A percentile compares a stretch with the other conserved stretches of the same genome.
These are phyloP conservation scores for Dasypolia templi DNA, from an alignment of 2,888 invertebrate species.

Conservation along the genomic window DNA sequence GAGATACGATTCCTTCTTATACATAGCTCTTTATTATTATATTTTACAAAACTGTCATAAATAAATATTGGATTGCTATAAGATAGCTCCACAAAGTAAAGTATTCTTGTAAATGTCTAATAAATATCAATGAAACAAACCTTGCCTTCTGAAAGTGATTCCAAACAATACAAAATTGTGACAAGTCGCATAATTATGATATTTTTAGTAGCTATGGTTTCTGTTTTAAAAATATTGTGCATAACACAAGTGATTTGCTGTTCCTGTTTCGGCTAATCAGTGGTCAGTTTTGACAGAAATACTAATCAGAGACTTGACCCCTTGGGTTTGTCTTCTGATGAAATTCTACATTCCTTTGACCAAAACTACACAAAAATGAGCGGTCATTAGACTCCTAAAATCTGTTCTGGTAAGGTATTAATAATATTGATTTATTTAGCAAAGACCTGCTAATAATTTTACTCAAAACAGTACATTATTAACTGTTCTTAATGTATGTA, in stretches of 20 bases:
- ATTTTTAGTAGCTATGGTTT: not conserved
- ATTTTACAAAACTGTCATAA: not conserved
- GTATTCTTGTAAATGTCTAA: not conserved
- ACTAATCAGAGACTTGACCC: not conserved
- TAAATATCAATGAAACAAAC: not conserved
- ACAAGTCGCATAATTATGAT: not conserved
- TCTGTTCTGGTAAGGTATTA: constrained; percentile 54
- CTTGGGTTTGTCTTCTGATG: not conserved
- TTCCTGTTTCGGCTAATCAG: too few relatives aligned
- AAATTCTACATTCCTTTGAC: not conserved
- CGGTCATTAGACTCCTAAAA: not conserved
- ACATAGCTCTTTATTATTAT: not conserved
- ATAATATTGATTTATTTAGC: constrained; percentile 37
- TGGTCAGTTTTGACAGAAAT: not conserved
- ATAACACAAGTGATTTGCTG: not conserved
- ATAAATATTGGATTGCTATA: constrained; percentile 13
- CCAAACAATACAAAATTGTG: not conserved
- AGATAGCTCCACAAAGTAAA: not conserved
- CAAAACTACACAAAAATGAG: not conserved
- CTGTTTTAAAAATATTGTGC: not conserved
- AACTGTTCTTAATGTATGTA: constrained; percentile 36
- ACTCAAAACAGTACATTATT: constrained; percentile 32
- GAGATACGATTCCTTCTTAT: not conserved
- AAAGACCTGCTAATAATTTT: constrained; percentile 26
- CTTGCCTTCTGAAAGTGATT: not conserved